Evolutionary conservation across 2,888 invertebrate species (phyloP).

Genomic region (Phrixothrix hirtus): DNA sequence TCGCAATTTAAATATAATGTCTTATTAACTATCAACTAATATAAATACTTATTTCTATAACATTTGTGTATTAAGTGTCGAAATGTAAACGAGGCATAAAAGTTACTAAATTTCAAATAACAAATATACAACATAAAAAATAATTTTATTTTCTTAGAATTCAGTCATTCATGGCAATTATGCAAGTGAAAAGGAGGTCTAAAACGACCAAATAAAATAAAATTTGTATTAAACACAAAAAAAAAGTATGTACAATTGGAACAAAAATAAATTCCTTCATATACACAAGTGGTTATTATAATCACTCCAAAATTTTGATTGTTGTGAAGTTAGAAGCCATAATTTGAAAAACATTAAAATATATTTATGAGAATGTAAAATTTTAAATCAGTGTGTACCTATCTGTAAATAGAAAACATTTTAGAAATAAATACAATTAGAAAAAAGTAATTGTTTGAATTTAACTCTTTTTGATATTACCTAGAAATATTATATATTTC

Average conservation of each 20-base stretch:
- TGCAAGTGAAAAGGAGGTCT: slow-evolving; percentile 31
- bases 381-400: too few species aligned
- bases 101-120: neutral
- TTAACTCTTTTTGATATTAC: slow-evolving; percentile 30
- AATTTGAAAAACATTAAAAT: too few species aligned
- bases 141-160: neutral
- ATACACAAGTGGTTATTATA: too few species aligned
- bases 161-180: slow-evolving; percentile 12
- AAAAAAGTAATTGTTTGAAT: slow-evolving; percentile 2
- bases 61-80: slow-evolving; percentile 38
- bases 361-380: too few species aligned
- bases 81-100: slow-evolving; percentile 30
- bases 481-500: slow-evolving; percentile 37
- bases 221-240: slow-evolving; percentile 38
- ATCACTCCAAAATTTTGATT: too few species aligned
- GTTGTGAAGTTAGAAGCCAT: too few species aligned
- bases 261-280: slow-evolving; percentile 29
- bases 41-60: slow-evolving; percentile 51
- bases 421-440: too few species aligned
- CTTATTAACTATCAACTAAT: slow-evolving; percentile 51
- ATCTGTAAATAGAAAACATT: too few species aligned
- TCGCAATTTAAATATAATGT: slow-evolving; percentile 42
- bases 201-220: slow-evolving; percentile 38
- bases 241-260: slow-evolving; percentile 37
- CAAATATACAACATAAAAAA: neutral